Percentiles rank a stretch among this genome's conserved stretches.
These are phyloP conservation scores for Drosophila engyochracea DNA, from an alignment of 2,888 invertebrate species.

Conservation along the genomic window DNA sequence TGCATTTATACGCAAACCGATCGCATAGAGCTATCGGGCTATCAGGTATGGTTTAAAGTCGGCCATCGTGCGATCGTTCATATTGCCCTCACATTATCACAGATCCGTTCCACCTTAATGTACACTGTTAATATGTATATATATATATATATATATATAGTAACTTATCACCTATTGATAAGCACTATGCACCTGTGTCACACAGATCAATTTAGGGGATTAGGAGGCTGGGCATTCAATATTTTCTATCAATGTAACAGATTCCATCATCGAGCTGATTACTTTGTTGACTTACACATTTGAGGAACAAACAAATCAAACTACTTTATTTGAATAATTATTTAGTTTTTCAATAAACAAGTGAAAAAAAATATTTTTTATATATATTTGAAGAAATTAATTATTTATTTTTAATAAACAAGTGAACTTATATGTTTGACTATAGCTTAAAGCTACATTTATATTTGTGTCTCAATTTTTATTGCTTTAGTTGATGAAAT, in stretches of 20 bases:
- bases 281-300: neutral
- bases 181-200: conserved; percentile 21
- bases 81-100: conserved; percentile 52
- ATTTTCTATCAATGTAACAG: neutral
- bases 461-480: neutral
- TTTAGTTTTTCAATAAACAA: no score
- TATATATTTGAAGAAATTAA: no score
- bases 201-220: neutral
- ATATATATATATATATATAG: neutral
- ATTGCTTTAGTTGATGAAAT: neutral
- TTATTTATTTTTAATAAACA: no score
- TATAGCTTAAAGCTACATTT: neutral
- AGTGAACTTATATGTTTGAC: neutral
- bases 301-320: neutral
- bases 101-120: conserved; percentile 47
- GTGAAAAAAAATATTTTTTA: no score
- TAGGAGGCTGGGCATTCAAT: conserved; percentile 24
- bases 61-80: conserved; percentile 33
- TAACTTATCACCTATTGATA: conserved; percentile 24
- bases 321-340: no score
- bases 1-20: conserved; percentile 49
- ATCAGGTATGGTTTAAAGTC: conserved; percentile 10
- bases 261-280: neutral
- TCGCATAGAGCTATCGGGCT: conserved; percentile 2
- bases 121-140: neutral